Conservation (phyloP, 2,888 invertebrate species). For the Odontomyia ornata region DNA sequence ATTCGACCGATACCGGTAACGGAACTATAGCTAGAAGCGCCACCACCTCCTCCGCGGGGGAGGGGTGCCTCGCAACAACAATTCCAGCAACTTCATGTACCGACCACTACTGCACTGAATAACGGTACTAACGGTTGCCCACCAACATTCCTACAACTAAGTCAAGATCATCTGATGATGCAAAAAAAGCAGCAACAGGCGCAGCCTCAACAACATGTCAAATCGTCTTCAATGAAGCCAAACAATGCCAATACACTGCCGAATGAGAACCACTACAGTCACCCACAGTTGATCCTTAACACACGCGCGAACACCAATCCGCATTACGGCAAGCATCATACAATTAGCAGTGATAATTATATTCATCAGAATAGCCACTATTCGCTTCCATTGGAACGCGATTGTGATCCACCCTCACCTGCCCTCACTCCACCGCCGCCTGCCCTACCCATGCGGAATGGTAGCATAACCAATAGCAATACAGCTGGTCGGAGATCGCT, state of each 20-base stretch:
- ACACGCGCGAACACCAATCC: conserved; percentile 49
- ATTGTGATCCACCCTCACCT: conserved; percentile 58
- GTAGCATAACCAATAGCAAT: conserved; percentile 53
- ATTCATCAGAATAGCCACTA: conserved; percentile 63
- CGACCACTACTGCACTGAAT: conserved; percentile 58
- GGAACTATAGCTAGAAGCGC: conserved; percentile 95
- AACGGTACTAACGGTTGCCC: conserved; percentile 54
- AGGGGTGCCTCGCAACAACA: conserved; percentile 57
- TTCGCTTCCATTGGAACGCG: conserved; percentile 61
- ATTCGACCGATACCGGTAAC: conserved; percentile 83
- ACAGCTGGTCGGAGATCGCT: conserved; percentile 60
- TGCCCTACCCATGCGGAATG: conserved; percentile 62
- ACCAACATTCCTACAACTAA: conserved; percentile 60
- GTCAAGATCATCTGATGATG: conserved; percentile 63
- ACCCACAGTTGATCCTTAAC: conserved; percentile 56
- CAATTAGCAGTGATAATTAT: conserved; percentile 57
- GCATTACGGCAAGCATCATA: conserved; percentile 57
- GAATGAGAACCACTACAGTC: conserved; percentile 61
- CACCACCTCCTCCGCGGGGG: conserved; percentile 80
- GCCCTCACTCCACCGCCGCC: conserved; percentile 62
- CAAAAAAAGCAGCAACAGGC: conserved; percentile 50
- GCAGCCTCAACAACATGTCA: conserved; percentile 55
- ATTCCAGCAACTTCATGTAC: conserved; percentile 61
- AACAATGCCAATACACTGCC: conserved; percentile 47
- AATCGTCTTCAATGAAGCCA: not conserved